Base-by-base conservation (phyloP, 2,888 invertebrate species). In the Siphlonurus alternatus region DNA sequence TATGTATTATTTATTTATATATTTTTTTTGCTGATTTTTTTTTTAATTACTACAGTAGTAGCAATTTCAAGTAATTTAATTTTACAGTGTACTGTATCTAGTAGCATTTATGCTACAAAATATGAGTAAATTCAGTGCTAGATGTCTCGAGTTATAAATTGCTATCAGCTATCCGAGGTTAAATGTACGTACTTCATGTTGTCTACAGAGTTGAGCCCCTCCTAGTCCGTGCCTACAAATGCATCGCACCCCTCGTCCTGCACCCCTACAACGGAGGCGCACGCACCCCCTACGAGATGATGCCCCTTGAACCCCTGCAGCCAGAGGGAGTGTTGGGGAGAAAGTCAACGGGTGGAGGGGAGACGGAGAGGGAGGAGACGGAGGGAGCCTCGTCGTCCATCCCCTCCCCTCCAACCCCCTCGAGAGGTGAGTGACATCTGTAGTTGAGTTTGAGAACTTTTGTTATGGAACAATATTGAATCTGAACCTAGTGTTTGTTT, bases 201-300 rank as follows among this genome's bases (percentile, higher is more conserved):
- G n/a, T n/a, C 66, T 69, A n/a, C 69, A 76, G 84, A 69, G 76
- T 85, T 74, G 85, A 85, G 72, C 85, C 85, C 25, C 74, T 85
- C 62, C 73, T 84, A 62, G 77, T 81, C 67, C 78, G 80, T 66
- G 79, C 79, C 62, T 84, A 84, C 69, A 76, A 78, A 53, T 78
- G 78, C 69, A 77, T 83, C 53, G 79, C 80, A 65, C 84, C 85
- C 53, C 75, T 84, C 64, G 74, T 77, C 22, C 81, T 85, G 66
- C 80, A 82, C 63, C 75, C 79, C 1, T 79, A 80, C 69, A 80
- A 80, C 65, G 74, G 76, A 68, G 61, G 73, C 63, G 68, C 72
- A 66, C 72, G 75, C 70, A 65, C 72, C 24, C 74, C 77, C 3
- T 80, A 80, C 68, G 70, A 72, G 38, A 73, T 75, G 59, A 70